Evolutionary conservation across 2,888 invertebrate species (phyloP), one percentile per base, ranked within the genome.

Genomic region (Norana najaformis): DNA sequence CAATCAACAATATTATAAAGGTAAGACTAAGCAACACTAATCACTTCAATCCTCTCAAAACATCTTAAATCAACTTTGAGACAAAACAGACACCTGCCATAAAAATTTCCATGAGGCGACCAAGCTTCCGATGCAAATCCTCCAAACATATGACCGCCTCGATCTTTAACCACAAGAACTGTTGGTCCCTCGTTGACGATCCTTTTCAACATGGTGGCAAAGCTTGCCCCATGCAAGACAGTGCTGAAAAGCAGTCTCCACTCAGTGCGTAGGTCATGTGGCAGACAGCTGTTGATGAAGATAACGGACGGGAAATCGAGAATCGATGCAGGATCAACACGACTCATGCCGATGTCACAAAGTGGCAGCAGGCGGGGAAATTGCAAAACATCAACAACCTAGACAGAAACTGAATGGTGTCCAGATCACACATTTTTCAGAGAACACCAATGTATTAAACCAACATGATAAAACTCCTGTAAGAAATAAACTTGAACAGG

Each of bases 101-200:
- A 85, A 20, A 89, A 89, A 20, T 53, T n/a, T 37, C 69, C 47
- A 20, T 89, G 47, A 89, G 53, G 88, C 23, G 83, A 94, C 98
- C 98, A 98, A 90, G 96, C 96, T 35, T 96, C 96, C 0, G 97
- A 96, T 0, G 97, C 97, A 95, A 97, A 98, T 23, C 97, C 98
- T 1, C 98, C 98, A 95, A 98, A 98, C 69, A 98, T 96, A 94
- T 97, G 96, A 18, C 97, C 97, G 92, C 96, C 96, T 91, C 96
- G 96, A 94, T 98, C 97, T 91, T 94, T 93, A 5, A 98, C 95
- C 83, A 98, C 96, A 11, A 98, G 95, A 1, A 98, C 95, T 0
- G 97, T 97, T 1, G 95, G 95, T 8, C 95, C 95, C 90, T 94
- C 92, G 34, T 93, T 92, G 23, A 92, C 34, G 38, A 94, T 93